Conservation (phyloP, 2,797 vertebrate genomes). For the Xiphophorus birchmanni region DNA sequence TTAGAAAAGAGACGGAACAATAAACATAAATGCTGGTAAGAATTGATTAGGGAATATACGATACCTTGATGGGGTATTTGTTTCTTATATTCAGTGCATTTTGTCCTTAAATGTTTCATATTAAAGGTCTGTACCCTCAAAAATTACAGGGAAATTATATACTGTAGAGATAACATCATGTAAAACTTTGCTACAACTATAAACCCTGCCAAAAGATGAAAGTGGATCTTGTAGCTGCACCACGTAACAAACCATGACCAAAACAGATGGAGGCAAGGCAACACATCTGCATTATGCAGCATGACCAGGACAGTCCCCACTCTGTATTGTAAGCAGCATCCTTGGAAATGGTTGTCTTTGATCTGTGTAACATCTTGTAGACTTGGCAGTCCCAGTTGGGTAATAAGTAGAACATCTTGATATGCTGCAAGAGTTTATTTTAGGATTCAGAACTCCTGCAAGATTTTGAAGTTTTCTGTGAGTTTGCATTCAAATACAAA, state of each 20-base stretch:
- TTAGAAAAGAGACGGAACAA: constrained; percentile 56
- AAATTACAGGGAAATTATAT: constrained; percentile 44
- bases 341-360: constrained; percentile 57
- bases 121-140: constrained; percentile 15
- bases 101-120: constrained; percentile 29
- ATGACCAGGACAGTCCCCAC: constrained; percentile 55
- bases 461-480: constrained; percentile 22
- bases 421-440: constrained; percentile 12
- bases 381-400: constrained; percentile 35
- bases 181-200: constrained; percentile 37
- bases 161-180: constrained; percentile 32
- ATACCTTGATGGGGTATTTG: neutral
- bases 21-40: constrained; percentile 2
- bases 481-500: constrained; percentile 13
- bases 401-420: constrained; percentile 31
- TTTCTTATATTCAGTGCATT: constrained; percentile 3
- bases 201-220: constrained; percentile 54
- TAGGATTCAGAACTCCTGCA: constrained; percentile 30
- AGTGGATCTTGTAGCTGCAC: constrained; percentile 63
- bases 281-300: constrained; percentile 73
- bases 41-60: neutral
- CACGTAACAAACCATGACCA: constrained; percentile 51
- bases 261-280: constrained; percentile 63
- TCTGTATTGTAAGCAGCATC: constrained; percentile 60
- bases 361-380: constrained; percentile 56